Evolutionary conservation across 2,888 invertebrate species (phyloP).

Genomic region (Tanaodytes sp.): DNA sequence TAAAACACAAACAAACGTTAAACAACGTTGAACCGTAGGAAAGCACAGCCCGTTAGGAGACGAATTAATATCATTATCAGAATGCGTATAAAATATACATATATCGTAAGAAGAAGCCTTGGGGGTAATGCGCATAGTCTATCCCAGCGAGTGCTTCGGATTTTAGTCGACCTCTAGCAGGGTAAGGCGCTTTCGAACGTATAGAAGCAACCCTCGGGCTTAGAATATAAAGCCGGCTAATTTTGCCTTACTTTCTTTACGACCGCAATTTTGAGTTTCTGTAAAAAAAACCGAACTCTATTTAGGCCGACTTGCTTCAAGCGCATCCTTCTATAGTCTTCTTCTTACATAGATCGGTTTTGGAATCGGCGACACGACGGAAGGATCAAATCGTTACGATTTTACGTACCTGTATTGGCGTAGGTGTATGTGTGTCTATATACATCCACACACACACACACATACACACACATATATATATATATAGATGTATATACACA

Average conservation of each 20-base stretch:
- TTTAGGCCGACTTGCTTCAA: constrained; percentile 58
- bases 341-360: constrained; percentile 50
- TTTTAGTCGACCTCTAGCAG: constrained; percentile 31
- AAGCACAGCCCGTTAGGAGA: no score
- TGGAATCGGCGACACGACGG: constrained; percentile 53
- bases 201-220: constrained; percentile 60
- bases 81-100: no score
- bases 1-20: no score
- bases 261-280: constrained; percentile 70
- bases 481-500: no score
- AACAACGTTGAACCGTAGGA: no score
- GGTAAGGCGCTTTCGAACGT: constrained; percentile 39
- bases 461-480: no score
- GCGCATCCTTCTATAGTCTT: constrained; percentile 32
- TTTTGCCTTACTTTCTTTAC: constrained; percentile 68
- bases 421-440: constrained; percentile 55
- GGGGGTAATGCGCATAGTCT: constrained; percentile 41
- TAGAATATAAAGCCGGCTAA: constrained; percentile 64
- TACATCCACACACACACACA: no score
- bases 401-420: constrained; percentile 44
- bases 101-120: constrained; percentile 20
- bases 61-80: no score
- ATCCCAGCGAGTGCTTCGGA: constrained; percentile 28
- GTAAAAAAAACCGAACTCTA: constrained; percentile 67
- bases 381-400: constrained; percentile 53